Base-by-base conservation (phyloP, 2,797 vertebrate genomes). In the Siniperca scherzeri region DNA sequence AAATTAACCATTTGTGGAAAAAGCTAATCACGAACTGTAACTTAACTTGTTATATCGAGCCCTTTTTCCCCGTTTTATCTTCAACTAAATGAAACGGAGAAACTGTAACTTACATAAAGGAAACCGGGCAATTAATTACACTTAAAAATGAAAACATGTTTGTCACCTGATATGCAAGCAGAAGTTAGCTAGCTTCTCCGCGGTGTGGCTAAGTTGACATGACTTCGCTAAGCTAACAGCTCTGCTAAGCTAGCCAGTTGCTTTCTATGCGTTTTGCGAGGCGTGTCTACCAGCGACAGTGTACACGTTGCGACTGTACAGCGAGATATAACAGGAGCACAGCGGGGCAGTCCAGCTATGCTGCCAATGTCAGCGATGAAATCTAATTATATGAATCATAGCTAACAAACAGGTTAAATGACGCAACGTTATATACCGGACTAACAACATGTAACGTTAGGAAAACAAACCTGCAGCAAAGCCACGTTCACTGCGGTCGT, bases 391-490 rank as follows among this genome's bases (percentile, higher is more conserved):
- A 14, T 1, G 7, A 10, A 27, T 1, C n/a, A 3, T 0, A 6
- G 57, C 19, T 44, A 42, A 16, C 36, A 3, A 27, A 30, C 19
- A 3, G 40, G 33, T 14, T 25, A 22, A 19, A 11, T 10, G 56
- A 38, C 53, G 36, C 22, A 4, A 13, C 59, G 36, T 2, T 19
- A 9, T 2, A 19, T 17, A 2, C 0, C 7, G 5, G n/a, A 7
- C 14, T 4, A 4, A 21, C 6, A 11, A 33, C 33, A 48, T 17
- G 4, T 4, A n/a, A 25, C 4, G 36, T 16, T 1, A 1, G 21
- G 22, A 38, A 82, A 70, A 88, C 89, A 81, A 84, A 93, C 89
- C 92, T 92, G 91, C 88, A 82, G 77, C 70, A 83, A 66, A 83
- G 80, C 77, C 83, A 38, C 65, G 69, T 74, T 88, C 74, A 57